Evolutionary conservation across 2,797 vertebrate genomes (phyloP).

Genomic region (Macropodus opercularis): DNA sequence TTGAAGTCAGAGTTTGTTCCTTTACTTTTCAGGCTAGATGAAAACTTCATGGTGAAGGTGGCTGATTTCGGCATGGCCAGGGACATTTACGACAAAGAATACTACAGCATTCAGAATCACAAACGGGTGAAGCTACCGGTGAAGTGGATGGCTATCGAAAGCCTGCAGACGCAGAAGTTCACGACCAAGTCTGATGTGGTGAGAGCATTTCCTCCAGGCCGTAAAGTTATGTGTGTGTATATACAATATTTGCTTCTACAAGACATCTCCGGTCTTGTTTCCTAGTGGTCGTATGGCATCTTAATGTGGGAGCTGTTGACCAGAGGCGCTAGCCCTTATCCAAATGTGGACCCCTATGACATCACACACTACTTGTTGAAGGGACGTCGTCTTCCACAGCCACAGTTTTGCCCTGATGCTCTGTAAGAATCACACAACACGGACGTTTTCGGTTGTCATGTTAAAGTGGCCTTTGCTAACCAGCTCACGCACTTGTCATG

Average conservation of each 20-base stretch:
- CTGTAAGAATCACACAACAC: conserved; percentile 87
- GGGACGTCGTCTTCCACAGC: conserved; percentile 91
- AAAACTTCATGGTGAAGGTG: conserved; percentile 93
- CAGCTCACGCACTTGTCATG: background rate
- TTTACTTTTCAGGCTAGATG: conserved; percentile 86
- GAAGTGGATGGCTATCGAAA: conserved; percentile 99
- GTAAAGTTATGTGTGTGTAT: background rate
- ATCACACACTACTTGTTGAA: conserved; percentile 87
- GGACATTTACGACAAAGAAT: conserved; percentile 93
- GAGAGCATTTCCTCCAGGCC: conserved; percentile 62
- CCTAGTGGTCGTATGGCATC: conserved; percentile 98
- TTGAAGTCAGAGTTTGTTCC: background rate
- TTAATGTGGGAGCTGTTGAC: conserved; percentile 97
- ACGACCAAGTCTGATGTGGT: conserved; percentile 97
- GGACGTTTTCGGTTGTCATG: no score
- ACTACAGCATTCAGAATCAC: conserved; percentile 92
- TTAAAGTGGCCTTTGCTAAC: conserved; percentile 3
- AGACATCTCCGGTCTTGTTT: conserved; percentile 1
- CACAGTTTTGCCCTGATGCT: conserved; percentile 89
- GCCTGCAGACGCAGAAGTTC: conserved; percentile 96
- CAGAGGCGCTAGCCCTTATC: conserved; percentile 91
- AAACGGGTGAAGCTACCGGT: conserved; percentile 90
- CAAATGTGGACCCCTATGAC: conserved; percentile 92
- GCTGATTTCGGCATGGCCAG: conserved; percentile 96
- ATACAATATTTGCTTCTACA: background rate